Conservation (phyloP, 1,140 invertebrate genomes). For the Drosophila repleta region DNA sequence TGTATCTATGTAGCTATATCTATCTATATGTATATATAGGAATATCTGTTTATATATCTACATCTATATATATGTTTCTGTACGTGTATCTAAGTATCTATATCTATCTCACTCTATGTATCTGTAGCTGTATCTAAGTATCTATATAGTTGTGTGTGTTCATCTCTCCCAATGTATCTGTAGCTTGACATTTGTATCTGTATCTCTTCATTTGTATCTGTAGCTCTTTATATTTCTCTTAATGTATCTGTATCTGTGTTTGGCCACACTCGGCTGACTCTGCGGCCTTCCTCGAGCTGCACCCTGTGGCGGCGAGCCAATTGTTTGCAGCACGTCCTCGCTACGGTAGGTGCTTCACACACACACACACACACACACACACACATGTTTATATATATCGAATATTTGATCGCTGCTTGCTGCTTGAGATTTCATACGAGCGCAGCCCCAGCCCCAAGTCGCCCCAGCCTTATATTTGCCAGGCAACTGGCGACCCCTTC, state of each 20-base stretch:
- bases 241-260: slow-evolving; percentile 18
- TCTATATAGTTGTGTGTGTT: no score
- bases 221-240: neutral
- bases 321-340: slow-evolving; percentile 76
- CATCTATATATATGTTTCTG: no score
- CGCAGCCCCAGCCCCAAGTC: slow-evolving; percentile 8
- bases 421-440: slow-evolving; percentile 44
- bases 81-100: no score
- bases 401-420: slow-evolving; percentile 15
- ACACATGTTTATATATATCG: neutral
- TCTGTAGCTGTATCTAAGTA: no score
- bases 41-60: no score
- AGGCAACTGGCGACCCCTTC: slow-evolving; percentile 22
- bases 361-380: neutral
- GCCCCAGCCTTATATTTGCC: slow-evolving; percentile 12
- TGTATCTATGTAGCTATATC: no score
- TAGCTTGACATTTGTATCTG: slow-evolving; percentile 2
- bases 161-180: no score
- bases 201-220: slow-evolving; percentile 6
- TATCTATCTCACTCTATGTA: no score
- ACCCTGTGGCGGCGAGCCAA: slow-evolving; percentile 74
- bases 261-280: slow-evolving; percentile 78
- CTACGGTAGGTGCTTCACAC: slow-evolving; percentile 40
- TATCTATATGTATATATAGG: no score
- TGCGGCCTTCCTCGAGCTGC: slow-evolving; percentile 50